These are phyloP conservation scores for Trichopoda pennipes DNA, from an alignment of 2,888 invertebrate genomes.

Conservation along the genomic window DNA sequence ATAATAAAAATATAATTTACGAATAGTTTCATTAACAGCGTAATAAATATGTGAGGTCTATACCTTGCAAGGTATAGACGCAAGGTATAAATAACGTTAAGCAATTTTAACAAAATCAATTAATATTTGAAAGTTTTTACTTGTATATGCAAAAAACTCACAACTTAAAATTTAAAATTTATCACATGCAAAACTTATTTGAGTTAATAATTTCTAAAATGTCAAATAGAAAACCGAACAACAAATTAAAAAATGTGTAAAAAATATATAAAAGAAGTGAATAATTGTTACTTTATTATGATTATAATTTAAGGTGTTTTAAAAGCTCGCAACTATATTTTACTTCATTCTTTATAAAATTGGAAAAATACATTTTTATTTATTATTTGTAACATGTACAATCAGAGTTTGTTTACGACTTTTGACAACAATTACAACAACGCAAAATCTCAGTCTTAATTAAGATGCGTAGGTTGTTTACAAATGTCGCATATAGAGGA, in stretches of 20 bases:
- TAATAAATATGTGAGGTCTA: slow-evolving; percentile 39
- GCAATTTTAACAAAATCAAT: slow-evolving; percentile 46
- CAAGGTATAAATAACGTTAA: slow-evolving; percentile 16
- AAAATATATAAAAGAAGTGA: background rate
- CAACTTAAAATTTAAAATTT: background rate
- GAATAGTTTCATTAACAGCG: background rate
- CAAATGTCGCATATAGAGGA: slow-evolving; percentile 41
- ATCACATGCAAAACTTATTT: too few species aligned
- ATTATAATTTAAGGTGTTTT: background rate
- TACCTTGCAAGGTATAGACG: slow-evolving; percentile 46
- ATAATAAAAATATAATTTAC: slow-evolving; percentile 13
- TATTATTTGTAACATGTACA: slow-evolving; percentile 13
- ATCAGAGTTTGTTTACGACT: background rate
- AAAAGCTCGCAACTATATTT: background rate
- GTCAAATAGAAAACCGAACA: slow-evolving; percentile 4
- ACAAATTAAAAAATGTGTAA: too few species aligned
- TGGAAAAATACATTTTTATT: slow-evolving; percentile 27
- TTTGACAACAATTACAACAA: slow-evolving; percentile 13
- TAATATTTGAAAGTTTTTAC: slow-evolving; percentile 8
- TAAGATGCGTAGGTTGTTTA: slow-evolving; percentile 63
- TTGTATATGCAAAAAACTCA: background rate
- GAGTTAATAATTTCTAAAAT: background rate
- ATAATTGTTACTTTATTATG: background rate
- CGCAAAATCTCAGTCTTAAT: slow-evolving; percentile 35
- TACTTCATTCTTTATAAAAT: slow-evolving; percentile 10